Percentiles rank a stretch among this genome's conserved stretches.
Evolutionary conservation across 92 coral and sea anemone genomes (phyloP).

Genomic region (Porites cylindrica): DNA sequence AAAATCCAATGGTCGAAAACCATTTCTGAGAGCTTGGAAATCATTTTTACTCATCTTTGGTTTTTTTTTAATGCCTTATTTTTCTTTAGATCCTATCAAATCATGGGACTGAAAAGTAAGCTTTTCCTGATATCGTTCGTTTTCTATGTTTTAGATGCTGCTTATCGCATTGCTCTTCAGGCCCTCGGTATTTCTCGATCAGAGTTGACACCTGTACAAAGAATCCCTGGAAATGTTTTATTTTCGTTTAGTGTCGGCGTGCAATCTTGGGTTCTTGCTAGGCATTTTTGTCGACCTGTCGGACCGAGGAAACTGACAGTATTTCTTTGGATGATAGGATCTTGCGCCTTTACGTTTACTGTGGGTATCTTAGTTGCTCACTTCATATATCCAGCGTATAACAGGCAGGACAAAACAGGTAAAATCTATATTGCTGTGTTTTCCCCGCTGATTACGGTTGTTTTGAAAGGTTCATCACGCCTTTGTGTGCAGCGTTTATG

Average conservation of each 20-base stretch:
- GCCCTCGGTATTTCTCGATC: constrained; percentile 4
- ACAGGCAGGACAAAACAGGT: background rate
- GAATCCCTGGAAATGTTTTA: background rate
- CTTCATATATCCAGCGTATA: constrained; percentile 6
- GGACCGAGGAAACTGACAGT: background rate
- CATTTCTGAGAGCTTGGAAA: background rate
- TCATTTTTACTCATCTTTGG: background rate
- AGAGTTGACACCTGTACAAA: background rate
- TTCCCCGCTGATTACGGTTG: constrained; percentile 1
- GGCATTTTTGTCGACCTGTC: background rate
- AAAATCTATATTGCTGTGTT: constrained; percentile 7
- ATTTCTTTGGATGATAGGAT: background rate
- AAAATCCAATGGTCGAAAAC: constrained; percentile 9
- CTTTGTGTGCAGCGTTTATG: constrained; percentile 21
- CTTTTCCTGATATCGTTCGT: background rate
- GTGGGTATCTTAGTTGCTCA: background rate
- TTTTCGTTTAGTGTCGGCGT: background rate
- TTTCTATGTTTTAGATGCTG: background rate
- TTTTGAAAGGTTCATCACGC: constrained; percentile 12
- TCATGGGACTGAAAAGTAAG: background rate
- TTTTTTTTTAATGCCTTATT: background rate
- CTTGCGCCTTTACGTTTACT: background rate
- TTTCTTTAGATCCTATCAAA: constrained; percentile 6
- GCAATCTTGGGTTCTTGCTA: background rate
- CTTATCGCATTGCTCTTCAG: constrained; percentile 6